Conservation (phyloP, 1,140 invertebrate species). For the Pseudomyrmex flavicornis region DNA sequence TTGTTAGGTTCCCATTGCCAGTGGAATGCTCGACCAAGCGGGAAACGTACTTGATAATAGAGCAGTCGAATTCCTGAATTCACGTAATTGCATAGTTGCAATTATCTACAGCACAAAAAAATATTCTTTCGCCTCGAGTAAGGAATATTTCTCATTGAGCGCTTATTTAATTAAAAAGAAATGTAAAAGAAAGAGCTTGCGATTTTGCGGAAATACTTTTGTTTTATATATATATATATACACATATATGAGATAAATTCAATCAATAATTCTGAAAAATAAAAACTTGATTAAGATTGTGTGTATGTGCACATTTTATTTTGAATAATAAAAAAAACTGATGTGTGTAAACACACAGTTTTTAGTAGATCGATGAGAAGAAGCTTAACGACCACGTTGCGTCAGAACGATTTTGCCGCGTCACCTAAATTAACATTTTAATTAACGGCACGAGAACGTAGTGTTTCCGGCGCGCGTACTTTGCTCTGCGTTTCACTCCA, state of each 20-base stretch:
- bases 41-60: slow-evolving; percentile 9
- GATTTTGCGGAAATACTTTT: too few species aligned
- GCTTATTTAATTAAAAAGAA: neutral
- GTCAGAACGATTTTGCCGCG: slow-evolving; percentile 16
- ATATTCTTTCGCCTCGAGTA: neutral
- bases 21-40: neutral
- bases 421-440: slow-evolving; percentile 74
- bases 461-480: slow-evolving; percentile 18
- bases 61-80: slow-evolving; percentile 17
- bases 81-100: neutral
- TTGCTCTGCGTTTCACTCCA: slow-evolving; percentile 12
- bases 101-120: neutral
- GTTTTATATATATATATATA: too few species aligned
- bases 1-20: slow-evolving; percentile 44
- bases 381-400: slow-evolving; percentile 5
- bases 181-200: too few species aligned
- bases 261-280: neutral
- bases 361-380: neutral
- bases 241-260: neutral
- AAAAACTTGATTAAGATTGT: too few species aligned
- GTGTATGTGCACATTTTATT: neutral
- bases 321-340: neutral
- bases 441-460: slow-evolving; percentile 59
- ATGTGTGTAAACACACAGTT: neutral
- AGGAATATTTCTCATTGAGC: neutral